Evolutionary conservation across 2,797 vertebrate species (phyloP).

Genomic region (Epinephelus coioides): DNA sequence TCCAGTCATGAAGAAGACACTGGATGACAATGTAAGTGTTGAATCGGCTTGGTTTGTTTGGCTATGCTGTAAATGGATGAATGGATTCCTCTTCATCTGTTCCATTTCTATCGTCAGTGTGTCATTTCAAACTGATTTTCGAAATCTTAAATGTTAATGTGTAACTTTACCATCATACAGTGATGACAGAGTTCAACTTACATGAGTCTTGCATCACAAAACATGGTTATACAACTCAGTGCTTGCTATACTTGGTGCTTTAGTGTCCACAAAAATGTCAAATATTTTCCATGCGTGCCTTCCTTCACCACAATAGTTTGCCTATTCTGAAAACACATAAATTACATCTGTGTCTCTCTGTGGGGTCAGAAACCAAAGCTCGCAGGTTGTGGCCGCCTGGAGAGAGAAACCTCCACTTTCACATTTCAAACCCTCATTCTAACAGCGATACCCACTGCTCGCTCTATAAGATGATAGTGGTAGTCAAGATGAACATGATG

Average conservation of each 20-base stretch:
- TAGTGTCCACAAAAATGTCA: conserved; percentile 6
- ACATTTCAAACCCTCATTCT: conserved; percentile 56
- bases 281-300: conserved; percentile 5
- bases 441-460: conserved; percentile 40
- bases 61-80: neutral
- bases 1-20: neutral
- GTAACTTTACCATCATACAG: neutral
- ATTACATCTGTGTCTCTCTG: conserved; percentile 32
- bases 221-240: neutral
- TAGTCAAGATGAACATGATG: conserved; percentile 66
- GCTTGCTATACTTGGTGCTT: neutral
- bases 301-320: conserved; percentile 11
- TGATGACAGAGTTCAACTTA: neutral
- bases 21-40: too few species aligned
- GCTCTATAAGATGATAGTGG: conserved; percentile 55
- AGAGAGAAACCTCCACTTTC: conserved; percentile 51
- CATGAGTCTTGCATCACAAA: neutral
- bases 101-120: neutral
- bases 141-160: neutral
- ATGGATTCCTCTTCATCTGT: neutral
- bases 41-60: neutral
- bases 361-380: conserved; percentile 36
- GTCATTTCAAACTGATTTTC: neutral
- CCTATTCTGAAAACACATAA: conserved; percentile 25
- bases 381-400: conserved; percentile 11